A percentile compares a stretch with the other conserved stretches of the same genome.
Evolutionary conservation across 37 sponge, comb jelly and placozoan species (phyloP).

Genomic region (Chondrilla cf. caribensis): DNA sequence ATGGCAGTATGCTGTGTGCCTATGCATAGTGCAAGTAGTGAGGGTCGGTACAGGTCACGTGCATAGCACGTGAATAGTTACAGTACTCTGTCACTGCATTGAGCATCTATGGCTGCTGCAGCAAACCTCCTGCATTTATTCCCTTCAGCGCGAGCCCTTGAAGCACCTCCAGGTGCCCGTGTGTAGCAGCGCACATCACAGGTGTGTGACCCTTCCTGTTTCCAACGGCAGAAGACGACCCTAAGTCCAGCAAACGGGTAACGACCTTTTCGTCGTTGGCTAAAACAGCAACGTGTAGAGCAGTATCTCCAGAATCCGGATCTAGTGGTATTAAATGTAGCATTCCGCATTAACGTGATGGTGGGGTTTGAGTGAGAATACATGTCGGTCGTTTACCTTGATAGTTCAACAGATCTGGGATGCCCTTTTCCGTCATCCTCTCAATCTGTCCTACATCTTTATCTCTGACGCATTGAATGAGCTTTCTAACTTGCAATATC

Average conservation of each 20-base stretch:
- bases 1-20: too few species aligned
- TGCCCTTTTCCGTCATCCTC: constrained; percentile 75
- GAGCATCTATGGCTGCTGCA: too few species aligned
- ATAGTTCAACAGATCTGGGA: constrained; percentile 66
- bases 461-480: constrained; percentile 79
- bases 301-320: constrained; percentile 69
- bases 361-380: too few species aligned
- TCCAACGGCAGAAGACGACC: constrained; percentile 44
- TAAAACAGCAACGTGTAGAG: constrained; percentile 79
- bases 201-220: constrained; percentile 66
- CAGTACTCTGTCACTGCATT: too few species aligned
- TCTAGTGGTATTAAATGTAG: constrained; percentile 40
- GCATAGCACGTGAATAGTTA: too few species aligned
- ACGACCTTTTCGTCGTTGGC: constrained; percentile 66
- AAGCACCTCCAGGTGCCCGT: constrained; percentile 85
- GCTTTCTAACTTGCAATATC: constrained; percentile 87
- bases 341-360: too few species aligned
- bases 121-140: constrained; percentile 45
- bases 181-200: constrained; percentile 80
- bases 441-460: constrained; percentile 69
- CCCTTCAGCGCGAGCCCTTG: constrained; percentile 61
- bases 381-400: constrained; percentile 81
- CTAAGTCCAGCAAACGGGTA: constrained; percentile 59
- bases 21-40: too few species aligned
- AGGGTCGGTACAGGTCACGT: too few species aligned